Evolutionary conservation across 1,140 invertebrate species (phyloP).

Genomic region (Stegodyphus mimosarum): DNA sequence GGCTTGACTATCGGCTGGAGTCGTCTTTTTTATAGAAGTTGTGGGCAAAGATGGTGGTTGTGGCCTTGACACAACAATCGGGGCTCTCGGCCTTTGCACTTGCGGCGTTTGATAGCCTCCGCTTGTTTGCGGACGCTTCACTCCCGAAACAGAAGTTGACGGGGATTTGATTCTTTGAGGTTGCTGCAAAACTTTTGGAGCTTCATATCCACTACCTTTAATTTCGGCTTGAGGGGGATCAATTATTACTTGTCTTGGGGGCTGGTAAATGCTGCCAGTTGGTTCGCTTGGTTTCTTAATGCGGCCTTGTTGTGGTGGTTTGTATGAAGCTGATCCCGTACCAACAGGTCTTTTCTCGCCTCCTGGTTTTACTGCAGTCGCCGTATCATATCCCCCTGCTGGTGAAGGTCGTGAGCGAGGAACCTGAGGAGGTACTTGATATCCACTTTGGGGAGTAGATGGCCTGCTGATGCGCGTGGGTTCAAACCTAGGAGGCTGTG

Average conservation of each 20-base stretch:
- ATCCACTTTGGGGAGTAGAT: slow-evolving; percentile 32
- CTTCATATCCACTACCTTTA: slow-evolving; percentile 30
- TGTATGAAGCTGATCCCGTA: slow-evolving; percentile 27
- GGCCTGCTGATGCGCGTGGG: slow-evolving; percentile 41
- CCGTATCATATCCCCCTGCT: background rate
- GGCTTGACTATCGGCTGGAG: slow-evolving; percentile 7
- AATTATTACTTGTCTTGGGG: slow-evolving; percentile 35
- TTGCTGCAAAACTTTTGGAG: background rate
- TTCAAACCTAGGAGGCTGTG: slow-evolving; percentile 51
- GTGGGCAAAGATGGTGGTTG: slow-evolving; percentile 30
- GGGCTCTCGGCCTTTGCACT: slow-evolving; percentile 30
- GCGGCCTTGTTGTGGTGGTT: slow-evolving; percentile 23
- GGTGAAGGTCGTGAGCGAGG: background rate
- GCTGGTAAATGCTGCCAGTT: slow-evolving; percentile 31
- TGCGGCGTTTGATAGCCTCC: slow-evolving; percentile 1
- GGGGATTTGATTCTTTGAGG: slow-evolving; percentile 44
- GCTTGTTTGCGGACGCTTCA: slow-evolving; percentile 22
- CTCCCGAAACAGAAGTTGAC: slow-evolving; percentile 21
- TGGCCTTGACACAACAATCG: slow-evolving; percentile 45
- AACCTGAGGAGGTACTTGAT: background rate
- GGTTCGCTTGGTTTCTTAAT: slow-evolving; percentile 47
- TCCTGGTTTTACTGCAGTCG: slow-evolving; percentile 11
- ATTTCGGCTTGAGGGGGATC: slow-evolving; percentile 48
- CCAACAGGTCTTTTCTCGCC: slow-evolving; percentile 17
- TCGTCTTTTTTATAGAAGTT: slow-evolving; percentile 14